phyloP scores from a whole-genome alignment of 2,113 vertebrate species.

The Pristiophorus japonicus region DNA sequence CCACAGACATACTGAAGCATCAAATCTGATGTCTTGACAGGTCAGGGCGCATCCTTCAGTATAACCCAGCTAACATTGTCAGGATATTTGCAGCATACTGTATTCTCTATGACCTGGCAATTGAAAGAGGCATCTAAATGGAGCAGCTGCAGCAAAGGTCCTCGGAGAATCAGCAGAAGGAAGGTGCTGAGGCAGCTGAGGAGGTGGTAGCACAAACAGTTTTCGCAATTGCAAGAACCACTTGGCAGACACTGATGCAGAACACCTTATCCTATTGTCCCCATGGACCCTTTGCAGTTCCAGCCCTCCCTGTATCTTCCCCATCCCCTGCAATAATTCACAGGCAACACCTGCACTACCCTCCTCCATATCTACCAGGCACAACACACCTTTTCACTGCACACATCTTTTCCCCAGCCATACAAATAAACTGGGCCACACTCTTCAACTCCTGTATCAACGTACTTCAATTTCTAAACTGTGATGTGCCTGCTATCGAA shows the following conservation, averaged over 20 bases:
- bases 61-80: background rate
- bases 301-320: background rate
- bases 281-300: background rate
- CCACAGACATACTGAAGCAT: background rate
- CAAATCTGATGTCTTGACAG: background rate
- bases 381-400: background rate
- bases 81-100: background rate
- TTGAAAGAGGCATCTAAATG: background rate
- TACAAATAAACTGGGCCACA: background rate
- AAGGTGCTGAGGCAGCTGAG: background rate
- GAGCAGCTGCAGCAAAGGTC: background rate
- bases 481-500: background rate
- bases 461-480: background rate
- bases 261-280: background rate
- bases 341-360: background rate
- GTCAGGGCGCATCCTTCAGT: background rate
- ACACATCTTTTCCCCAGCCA: background rate
- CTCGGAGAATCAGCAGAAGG: background rate
- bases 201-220: background rate
- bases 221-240: background rate
- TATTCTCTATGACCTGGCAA: background rate
- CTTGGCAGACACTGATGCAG: background rate
- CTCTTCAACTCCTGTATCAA: background rate
- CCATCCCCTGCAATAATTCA: background rate
- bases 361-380: background rate